Base-by-base conservation (phyloP, 2,888 invertebrate species). In the Arctia plantaginis region DNA sequence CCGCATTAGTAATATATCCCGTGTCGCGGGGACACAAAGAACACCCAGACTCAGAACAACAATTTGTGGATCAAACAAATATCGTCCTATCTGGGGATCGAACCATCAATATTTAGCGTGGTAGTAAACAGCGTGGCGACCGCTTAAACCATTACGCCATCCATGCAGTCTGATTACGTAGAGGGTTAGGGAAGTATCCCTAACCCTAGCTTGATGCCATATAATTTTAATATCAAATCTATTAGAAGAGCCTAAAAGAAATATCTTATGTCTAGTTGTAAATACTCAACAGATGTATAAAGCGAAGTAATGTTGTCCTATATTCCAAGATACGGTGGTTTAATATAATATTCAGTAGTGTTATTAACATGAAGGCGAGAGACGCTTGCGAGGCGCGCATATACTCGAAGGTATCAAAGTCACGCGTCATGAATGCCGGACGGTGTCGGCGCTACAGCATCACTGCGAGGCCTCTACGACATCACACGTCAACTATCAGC, bases 401-500 rank as follows among this genome's bases (percentile, higher is more conserved):
- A 68, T 71, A 71, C 66, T 33, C 30, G 68, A 66, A 74, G 73
- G 55, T 72, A 51, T 71, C 64, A 27, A 66, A n/a, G 51, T 71
- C 47, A 44, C 66, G 35, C 55, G 15, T 44, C 44, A n/a, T 72
- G 55, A 72, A 73, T 44, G 59, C 41, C 35, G 72, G 69, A 59
- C 23, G 51, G 66, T 59, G 66, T 1, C 62, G 10, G 69, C 67
- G 44, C 41, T 67, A 30, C 65, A 51, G 23, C 51, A 23, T 47
- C 47, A 47, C 66, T 69, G 51, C 44, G 71, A 69, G 33, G 35
- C 71, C 69, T 74, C 66, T 74, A 74, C 74, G 74, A 67, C 66
- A 64, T 33, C 65, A 39, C 65, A 44, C 76, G 70, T 72, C 69
- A 66, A 59, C 62, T 74, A 71, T 51, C 65, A 15, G 69, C 65